Evolutionary conservation across 2,113 vertebrate genomes (phyloP).

Genomic region (Bufo bufo): DNA sequence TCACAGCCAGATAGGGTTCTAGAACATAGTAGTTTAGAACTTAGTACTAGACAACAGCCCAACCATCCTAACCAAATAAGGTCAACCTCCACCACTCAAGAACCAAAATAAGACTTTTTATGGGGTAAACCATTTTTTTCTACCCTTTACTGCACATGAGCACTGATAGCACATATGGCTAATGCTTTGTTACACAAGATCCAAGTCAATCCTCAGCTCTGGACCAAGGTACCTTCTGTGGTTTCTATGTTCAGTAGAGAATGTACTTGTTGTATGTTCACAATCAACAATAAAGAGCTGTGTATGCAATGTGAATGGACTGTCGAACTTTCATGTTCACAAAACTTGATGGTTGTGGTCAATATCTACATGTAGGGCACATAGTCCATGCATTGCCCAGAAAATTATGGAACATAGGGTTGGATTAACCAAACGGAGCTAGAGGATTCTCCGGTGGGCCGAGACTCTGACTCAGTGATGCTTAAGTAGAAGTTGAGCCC

Average conservation of each 20-base stretch:
- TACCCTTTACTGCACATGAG: neutral
- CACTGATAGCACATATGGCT: no score
- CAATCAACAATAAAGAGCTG: neutral
- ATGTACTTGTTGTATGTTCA: conserved; percentile 1
- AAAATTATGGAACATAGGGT: no score
- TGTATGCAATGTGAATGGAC: neutral
- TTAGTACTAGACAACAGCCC: neutral
- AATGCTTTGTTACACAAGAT: neutral
- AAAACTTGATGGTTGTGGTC: neutral
- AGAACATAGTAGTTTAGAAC: neutral
- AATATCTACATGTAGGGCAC: no score
- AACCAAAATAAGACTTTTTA: neutral
- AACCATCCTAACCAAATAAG: neutral
- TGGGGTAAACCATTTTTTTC: neutral
- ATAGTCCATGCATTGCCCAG: no score
- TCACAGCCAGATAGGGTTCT: neutral
- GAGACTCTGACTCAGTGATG: no score
- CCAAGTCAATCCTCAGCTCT: neutral
- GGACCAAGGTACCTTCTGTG: neutral
- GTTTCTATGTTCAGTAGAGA: neutral
- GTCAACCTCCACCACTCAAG: neutral
- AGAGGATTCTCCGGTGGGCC: no score
- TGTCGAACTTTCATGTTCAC: neutral
- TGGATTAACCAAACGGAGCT: no score
- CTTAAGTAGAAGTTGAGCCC: no score